Conservation (phyloP, 1,140 invertebrate genomes). For the Calycopis cecrops region DNA sequence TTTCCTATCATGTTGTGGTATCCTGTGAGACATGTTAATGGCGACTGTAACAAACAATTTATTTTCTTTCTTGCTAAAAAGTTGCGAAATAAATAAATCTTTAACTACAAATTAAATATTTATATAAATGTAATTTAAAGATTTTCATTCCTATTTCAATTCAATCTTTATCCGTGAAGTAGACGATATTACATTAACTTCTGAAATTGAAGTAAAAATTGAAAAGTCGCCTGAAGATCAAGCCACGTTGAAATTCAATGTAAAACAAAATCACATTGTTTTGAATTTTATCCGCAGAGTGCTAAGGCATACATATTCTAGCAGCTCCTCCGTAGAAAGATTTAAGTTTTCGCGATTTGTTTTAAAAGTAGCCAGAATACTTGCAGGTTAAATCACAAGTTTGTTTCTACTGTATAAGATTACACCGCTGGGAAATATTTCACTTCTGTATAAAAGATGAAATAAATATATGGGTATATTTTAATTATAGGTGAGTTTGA, state of each 20-base stretch:
- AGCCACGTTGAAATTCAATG: constrained; percentile 15
- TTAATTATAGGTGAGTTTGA: too few relatives aligned
- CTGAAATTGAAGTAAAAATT: background rate
- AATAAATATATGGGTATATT: too few relatives aligned
- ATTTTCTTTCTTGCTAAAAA: too few relatives aligned
- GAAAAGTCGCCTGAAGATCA: constrained; percentile 8
- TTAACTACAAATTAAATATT: too few relatives aligned
- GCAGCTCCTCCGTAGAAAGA: constrained; percentile 36
- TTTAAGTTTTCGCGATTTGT: constrained; percentile 38
- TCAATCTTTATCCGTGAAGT: background rate
- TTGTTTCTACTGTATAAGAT: constrained; percentile 4
- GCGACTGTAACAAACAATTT: too few relatives aligned
- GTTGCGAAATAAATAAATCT: too few relatives aligned
- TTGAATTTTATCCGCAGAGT: constrained; percentile 34
- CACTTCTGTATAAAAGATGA: too few relatives aligned
- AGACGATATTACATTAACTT: background rate
- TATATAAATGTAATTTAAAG: too few relatives aligned
- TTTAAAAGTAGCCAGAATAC: constrained; percentile 22
- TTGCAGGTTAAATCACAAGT: background rate
- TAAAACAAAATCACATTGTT: constrained; percentile 29
- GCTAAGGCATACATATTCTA: constrained; percentile 38
- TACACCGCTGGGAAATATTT: background rate
- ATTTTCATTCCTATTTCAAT: too few relatives aligned
- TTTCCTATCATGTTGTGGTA: too few relatives aligned
- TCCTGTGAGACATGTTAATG: too few relatives aligned